These are phyloP conservation scores for Empidonax alnorum DNA, from an alignment of 2,113 vertebrate genomes.

Conservation along the genomic window DNA sequence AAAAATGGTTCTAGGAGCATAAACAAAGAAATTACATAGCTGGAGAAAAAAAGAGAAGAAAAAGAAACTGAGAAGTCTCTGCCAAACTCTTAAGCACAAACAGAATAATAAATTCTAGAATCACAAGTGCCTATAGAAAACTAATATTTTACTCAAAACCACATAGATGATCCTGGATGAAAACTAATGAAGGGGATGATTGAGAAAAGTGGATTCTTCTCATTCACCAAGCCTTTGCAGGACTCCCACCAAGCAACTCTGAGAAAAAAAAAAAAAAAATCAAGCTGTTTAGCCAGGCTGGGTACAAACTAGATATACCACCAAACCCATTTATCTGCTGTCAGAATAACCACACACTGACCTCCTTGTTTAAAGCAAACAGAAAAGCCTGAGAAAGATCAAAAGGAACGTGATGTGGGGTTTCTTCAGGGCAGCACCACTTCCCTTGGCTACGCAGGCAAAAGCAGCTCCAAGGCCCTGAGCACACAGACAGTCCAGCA, in stretches of 20 bases:
- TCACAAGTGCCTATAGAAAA: not conserved
- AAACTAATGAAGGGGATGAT: not conserved
- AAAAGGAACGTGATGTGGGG: not conserved
- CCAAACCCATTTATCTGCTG: not conserved
- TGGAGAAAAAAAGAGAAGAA: not conserved
- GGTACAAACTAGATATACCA: not conserved
- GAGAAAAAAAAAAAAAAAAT: no score
- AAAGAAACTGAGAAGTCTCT: not conserved
- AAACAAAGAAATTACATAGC: not conserved
- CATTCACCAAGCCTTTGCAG: not conserved
- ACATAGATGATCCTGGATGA: not conserved
- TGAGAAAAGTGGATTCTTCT: not conserved
- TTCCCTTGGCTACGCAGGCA: not conserved
- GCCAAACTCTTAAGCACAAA: not conserved
- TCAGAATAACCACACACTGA: not conserved
- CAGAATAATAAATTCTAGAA: not conserved
- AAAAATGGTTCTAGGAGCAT: not conserved
- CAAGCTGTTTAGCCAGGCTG: not conserved
- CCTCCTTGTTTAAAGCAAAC: not conserved
- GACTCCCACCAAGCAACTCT: not conserved
- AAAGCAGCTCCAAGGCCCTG: rapidly evolving
- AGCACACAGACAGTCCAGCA: not conserved
- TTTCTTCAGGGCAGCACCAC: not conserved
- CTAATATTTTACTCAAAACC: not conserved
- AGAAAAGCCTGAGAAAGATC: not conserved